A percentile compares a stretch with the other conserved stretches of the same genome.
Conservation (phyloP, 92 coral and sea anemone genomes). For the Anthopleura xanthogrammica region DNA sequence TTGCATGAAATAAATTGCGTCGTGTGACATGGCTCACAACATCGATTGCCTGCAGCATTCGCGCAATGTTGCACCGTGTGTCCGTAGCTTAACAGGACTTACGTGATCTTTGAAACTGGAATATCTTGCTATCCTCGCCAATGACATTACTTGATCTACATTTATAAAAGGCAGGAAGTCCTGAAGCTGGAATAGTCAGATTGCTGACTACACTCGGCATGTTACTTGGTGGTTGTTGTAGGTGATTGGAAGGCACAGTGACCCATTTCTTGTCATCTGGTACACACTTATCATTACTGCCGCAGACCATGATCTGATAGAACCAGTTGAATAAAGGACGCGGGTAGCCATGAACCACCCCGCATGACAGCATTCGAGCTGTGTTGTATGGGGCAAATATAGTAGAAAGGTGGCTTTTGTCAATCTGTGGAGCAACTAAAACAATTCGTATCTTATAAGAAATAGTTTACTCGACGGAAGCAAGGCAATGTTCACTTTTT, state of each 20-base stretch:
- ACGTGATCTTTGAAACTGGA: slow-evolving; percentile 63
- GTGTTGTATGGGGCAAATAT: background rate
- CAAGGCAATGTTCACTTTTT: background rate
- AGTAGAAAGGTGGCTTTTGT: background rate
- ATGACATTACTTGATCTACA: slow-evolving; percentile 59
- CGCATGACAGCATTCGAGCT: slow-evolving; percentile 21
- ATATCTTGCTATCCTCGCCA: slow-evolving; percentile 55
- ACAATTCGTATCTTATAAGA: background rate
- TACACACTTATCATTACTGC: slow-evolving; percentile 14
- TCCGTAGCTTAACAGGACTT: slow-evolving; percentile 13
- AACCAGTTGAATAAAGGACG: slow-evolving; percentile 44
- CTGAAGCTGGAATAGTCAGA: slow-evolving; percentile 16
- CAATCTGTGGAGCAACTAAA: slow-evolving; percentile 25
- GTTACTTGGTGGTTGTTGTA: slow-evolving; percentile 16
- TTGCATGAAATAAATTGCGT: too few relatives aligned
- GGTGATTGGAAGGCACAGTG: slow-evolving; percentile 15
- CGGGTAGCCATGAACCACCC: slow-evolving; percentile 20
- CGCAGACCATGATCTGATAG: slow-evolving; percentile 23
- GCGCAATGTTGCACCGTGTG: background rate
- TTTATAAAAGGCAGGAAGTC: slow-evolving; percentile 33
- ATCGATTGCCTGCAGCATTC: too few relatives aligned
- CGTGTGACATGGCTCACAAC: too few relatives aligned
- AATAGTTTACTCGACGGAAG: background rate
- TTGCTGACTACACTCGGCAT: slow-evolving; percentile 14
- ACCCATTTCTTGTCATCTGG: slow-evolving; percentile 22